phyloP scores from a whole-genome alignment of 2,113 vertebrate genomes.

The Garra rufa region DNA sequence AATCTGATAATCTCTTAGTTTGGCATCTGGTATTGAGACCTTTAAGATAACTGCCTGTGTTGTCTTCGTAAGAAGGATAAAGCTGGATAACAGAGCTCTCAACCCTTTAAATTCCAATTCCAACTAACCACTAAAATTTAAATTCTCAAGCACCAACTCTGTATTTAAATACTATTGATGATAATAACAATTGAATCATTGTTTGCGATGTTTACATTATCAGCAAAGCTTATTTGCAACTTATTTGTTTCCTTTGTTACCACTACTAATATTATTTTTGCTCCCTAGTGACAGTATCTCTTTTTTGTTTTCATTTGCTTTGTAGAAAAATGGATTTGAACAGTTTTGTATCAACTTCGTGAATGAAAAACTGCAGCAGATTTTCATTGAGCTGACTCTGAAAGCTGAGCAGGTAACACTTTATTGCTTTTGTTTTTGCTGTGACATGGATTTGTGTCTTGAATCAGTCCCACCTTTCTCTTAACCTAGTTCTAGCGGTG shows the following conservation, averaged over 20 bases:
- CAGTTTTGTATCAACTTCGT: slow-evolving; percentile 99
- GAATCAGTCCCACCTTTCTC: background rate
- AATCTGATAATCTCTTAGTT: slow-evolving; percentile 70
- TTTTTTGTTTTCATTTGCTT: slow-evolving; percentile 53
- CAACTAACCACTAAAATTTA: background rate
- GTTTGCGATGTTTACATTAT: background rate
- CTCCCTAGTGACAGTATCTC: slow-evolving; percentile 4
- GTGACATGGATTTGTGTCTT: background rate
- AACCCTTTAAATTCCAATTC: background rate
- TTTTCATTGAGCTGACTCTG: slow-evolving; percentile 96
- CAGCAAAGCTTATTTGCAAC: background rate
- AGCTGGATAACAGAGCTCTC: slow-evolving; percentile 11
- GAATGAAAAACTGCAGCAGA: slow-evolving; percentile 98
- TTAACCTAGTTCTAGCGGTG: background rate
- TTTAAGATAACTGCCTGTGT: slow-evolving; percentile 14
- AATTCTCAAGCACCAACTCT: background rate
- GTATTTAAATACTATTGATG: background rate
- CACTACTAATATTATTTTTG: slow-evolving; percentile 7
- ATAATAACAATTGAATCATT: background rate
- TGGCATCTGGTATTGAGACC: slow-evolving; percentile 42
- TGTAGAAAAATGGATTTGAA: slow-evolving; percentile 98
- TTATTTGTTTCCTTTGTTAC: slow-evolving; percentile 9
- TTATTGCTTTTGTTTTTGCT: background rate
- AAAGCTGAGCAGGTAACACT: slow-evolving; percentile 96
- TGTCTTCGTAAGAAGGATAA: slow-evolving; percentile 13